phyloP scores from a whole-genome alignment of 64 coral and sea anemone genomes.

The Montipora efflorescens region DNA sequence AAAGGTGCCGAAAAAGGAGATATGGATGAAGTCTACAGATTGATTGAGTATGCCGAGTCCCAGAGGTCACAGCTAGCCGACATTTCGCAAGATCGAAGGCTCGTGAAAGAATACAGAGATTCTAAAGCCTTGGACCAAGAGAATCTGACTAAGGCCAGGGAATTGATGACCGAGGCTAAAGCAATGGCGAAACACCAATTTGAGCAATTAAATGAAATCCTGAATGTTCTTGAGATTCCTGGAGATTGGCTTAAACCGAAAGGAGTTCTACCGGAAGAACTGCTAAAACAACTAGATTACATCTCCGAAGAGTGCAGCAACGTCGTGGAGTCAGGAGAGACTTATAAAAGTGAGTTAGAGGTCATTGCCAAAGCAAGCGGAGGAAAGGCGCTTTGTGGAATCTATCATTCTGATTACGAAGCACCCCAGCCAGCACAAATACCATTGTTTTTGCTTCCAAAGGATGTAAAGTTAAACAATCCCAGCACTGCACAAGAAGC shows the following conservation, averaged over 20 bases:
- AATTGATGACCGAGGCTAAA: slow-evolving; percentile 64
- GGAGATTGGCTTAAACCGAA: slow-evolving; percentile 59
- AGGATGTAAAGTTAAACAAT: neutral
- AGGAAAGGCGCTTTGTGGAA: slow-evolving; percentile 29
- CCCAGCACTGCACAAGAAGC: neutral
- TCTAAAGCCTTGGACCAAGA: slow-evolving; percentile 44
- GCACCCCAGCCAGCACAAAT: neutral
- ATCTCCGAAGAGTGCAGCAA: neutral
- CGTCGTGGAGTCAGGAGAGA: slow-evolving; percentile 7
- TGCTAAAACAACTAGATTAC: slow-evolving; percentile 32
- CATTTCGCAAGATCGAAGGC: neutral
- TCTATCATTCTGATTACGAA: slow-evolving; percentile 49
- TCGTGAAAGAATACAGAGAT: neutral
- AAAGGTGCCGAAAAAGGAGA: slow-evolving; percentile 32
- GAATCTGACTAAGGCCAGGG: slow-evolving; percentile 56
- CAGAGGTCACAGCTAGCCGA: neutral
- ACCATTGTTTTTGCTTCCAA: slow-evolving; percentile 18
- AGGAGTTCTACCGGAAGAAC: neutral
- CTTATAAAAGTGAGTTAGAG: slow-evolving; percentile 3
- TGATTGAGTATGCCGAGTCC: slow-evolving; percentile 17
- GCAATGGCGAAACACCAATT: slow-evolving; percentile 16
- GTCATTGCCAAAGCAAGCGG: slow-evolving; percentile 47
- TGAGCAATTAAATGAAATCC: slow-evolving; percentile 26
- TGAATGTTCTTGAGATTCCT: slow-evolving; percentile 46
- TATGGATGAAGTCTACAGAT: neutral